Evolutionary conservation across 2,888 invertebrate genomes (phyloP).

Genomic region (Stenotaenia linearis): DNA sequence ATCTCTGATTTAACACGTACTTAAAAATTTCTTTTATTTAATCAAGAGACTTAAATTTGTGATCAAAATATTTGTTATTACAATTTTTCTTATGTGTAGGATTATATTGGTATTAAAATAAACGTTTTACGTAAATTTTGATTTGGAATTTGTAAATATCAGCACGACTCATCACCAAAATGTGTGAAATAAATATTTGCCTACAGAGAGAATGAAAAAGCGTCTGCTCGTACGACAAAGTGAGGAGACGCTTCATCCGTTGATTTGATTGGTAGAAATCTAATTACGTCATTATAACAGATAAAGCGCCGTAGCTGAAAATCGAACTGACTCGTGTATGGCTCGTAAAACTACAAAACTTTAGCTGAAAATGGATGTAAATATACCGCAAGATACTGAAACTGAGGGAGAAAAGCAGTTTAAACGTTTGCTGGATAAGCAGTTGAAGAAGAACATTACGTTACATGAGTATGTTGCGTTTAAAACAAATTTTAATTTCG

Average conservation of each 20-base stretch:
- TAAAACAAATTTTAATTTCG: too few relatives aligned
- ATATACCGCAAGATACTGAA: neutral
- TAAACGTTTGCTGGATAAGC: slow-evolving; percentile 28
- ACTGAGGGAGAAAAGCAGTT: slow-evolving; percentile 33
- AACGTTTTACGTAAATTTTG: neutral
- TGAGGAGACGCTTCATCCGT: too few relatives aligned
- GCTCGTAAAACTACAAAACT: too few relatives aligned
- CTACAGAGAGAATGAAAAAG: too few relatives aligned
- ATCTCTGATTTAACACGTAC: neutral
- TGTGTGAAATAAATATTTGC: too few relatives aligned
- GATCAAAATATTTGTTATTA: neutral
- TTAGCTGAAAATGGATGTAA: neutral
- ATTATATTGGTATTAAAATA: neutral
- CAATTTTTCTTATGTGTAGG: neutral
- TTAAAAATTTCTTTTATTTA: neutral
- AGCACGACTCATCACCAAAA: too few relatives aligned
- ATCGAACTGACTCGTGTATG: too few relatives aligned
- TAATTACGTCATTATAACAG: too few relatives aligned
- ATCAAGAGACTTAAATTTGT: neutral
- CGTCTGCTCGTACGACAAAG: too few relatives aligned
- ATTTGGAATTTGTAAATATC: too few relatives aligned
- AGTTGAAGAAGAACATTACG: slow-evolving; percentile 22
- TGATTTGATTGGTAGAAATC: too few relatives aligned
- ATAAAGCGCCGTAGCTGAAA: too few relatives aligned
- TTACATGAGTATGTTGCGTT: slow-evolving; percentile 27